phyloP scores from a whole-genome alignment of 2,113 vertebrate species.

The Cyphomyrus discorhynchus region DNA sequence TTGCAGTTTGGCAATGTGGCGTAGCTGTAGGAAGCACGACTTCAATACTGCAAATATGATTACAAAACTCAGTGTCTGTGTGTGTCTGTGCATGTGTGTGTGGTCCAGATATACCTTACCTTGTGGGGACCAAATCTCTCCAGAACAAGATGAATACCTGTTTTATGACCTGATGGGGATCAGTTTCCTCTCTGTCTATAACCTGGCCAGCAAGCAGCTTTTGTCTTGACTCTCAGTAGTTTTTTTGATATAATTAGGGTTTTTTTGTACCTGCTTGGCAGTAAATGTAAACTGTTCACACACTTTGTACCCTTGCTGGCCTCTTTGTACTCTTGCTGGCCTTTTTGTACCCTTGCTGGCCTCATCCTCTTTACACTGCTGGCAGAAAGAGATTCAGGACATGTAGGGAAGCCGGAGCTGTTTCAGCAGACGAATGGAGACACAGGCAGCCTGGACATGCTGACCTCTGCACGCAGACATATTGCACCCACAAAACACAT shows the following conservation, averaged over 20 bases:
- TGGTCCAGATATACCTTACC: too few species aligned
- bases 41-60: too few species aligned
- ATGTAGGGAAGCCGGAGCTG: background rate
- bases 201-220: background rate
- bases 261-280: background rate
- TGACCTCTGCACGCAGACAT: background rate
- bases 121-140: too few species aligned
- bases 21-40: too few species aligned
- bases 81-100: too few species aligned
- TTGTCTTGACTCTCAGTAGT: background rate
- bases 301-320: background rate
- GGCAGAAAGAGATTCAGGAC: background rate
- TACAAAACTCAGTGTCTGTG: too few species aligned
- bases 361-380: background rate
- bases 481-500: background rate
- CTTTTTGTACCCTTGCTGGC: background rate
- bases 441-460: background rate
- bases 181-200: background rate
- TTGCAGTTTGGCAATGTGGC: too few species aligned
- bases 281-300: background rate
- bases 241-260: background rate
- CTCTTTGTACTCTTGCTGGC: background rate
- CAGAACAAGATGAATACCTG: too few species aligned
- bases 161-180: too few species aligned
- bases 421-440: background rate